phyloP scores from a whole-genome alignment of 2,113 vertebrate genomes.

The Syngnathus floridae region DNA sequence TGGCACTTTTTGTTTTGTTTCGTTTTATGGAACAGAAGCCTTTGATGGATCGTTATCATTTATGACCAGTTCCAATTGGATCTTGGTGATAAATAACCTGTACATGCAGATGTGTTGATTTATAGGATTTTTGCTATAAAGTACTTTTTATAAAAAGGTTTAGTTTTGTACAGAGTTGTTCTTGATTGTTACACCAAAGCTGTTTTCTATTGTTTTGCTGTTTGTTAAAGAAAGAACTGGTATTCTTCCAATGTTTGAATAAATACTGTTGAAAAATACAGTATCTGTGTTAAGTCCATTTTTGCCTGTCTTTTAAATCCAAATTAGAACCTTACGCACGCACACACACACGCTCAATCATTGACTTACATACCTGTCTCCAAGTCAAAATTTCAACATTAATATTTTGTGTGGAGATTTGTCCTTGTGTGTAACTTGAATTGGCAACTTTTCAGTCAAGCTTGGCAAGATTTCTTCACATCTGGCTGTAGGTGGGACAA shows the following conservation, averaged over 20 bases:
- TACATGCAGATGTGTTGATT: conserved; percentile 68
- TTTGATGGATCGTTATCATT: conserved; percentile 46
- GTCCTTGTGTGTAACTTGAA: conserved; percentile 9
- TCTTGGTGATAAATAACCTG: conserved; percentile 73
- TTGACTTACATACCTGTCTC: background rate
- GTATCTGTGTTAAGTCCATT: conserved; percentile 21
- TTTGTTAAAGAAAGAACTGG: conserved; percentile 49
- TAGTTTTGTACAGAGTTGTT: conserved; percentile 87
- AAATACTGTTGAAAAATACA: conserved; percentile 57
- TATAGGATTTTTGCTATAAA: conserved; percentile 62
- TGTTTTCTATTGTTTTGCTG: conserved; percentile 71
- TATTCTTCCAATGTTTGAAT: conserved; percentile 56
- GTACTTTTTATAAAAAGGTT: conserved; percentile 73
- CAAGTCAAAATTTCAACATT: background rate
- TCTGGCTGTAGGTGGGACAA: conserved; percentile 51
- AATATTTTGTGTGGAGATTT: background rate
- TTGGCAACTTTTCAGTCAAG: conserved; percentile 37
- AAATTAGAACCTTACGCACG: background rate
- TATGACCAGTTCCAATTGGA: conserved; percentile 79
- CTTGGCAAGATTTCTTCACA: conserved; percentile 55
- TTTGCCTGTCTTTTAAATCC: background rate
- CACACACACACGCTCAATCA: background rate
- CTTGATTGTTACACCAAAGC: conserved; percentile 85
- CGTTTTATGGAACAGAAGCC: conserved; percentile 80
- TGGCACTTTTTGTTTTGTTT: conserved; percentile 58